Evolutionary conservation across 2,888 invertebrate genomes (phyloP).

Genomic region (Nomada flava): DNA sequence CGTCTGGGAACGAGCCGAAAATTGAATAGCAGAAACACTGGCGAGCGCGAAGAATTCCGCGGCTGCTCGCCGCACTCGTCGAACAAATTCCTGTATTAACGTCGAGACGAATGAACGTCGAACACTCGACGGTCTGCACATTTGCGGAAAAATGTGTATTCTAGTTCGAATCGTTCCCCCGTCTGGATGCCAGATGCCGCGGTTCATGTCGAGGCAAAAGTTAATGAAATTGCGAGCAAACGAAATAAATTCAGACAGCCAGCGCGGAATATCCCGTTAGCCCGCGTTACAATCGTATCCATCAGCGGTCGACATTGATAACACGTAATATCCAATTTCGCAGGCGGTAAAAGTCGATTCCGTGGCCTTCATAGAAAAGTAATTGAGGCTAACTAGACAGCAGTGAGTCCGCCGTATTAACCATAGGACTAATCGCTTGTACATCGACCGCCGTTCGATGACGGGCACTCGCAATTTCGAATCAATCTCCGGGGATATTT

Average conservation of each 20-base stretch:
- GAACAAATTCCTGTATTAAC: neutral
- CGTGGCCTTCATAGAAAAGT: neutral
- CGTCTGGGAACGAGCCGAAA: neutral
- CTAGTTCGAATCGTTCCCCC: too few relatives aligned
- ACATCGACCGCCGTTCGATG: conserved; percentile 3
- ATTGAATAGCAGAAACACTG: neutral
- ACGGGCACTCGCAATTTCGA: conserved; percentile 46
- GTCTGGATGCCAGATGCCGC: too few relatives aligned
- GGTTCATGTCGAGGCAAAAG: neutral
- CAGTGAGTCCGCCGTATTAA: conserved; percentile 41
- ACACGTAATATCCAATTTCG: conserved; percentile 7
- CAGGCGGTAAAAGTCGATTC: neutral
- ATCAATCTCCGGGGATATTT: conserved; percentile 66
- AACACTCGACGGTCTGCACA: neutral
- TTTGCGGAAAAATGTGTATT: too few relatives aligned
- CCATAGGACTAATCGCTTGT: conserved; percentile 33
- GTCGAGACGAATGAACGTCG: neutral
- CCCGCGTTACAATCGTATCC: too few relatives aligned
- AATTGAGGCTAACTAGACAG: conserved; percentile 32
- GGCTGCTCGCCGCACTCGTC: neutral
- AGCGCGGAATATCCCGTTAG: too few relatives aligned
- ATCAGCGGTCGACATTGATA: neutral
- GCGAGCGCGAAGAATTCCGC: neutral
- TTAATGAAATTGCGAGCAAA: neutral
- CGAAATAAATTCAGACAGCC: too few relatives aligned